Evolutionary conservation across 2,113 vertebrate species (phyloP), one percentile per base, ranked within the genome.

Genomic region (Mystacornis crossleyi): DNA sequence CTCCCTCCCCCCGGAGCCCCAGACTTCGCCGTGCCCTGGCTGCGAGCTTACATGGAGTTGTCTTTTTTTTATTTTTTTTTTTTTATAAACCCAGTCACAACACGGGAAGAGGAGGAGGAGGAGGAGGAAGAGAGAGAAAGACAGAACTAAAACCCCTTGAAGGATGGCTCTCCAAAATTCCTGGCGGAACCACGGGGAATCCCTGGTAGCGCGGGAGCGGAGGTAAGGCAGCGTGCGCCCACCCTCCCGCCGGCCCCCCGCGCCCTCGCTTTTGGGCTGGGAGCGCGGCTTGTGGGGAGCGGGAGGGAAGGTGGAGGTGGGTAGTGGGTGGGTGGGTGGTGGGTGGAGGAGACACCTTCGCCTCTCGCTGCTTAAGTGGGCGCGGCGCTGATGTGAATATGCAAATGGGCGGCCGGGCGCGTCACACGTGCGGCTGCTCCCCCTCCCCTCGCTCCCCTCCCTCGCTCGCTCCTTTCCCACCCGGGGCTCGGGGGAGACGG

Each of bases 11-110:
- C 97, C 80, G 89, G 96, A 97, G 97, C 97, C 97, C 98, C 98
- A 98, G 99, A 99, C 98, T 98, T 98, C 98, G 95, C 98, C 98
- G 98, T 99, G 99, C 98, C 98, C 98, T 98, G 98, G 96, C 98
- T 98, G 98, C 98, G 77, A 98, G 98, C 98, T 98, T 98, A 99
- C 98, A 98, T 99, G 97, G 97, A 98, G 97, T 98, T 98, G 98
- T 98, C 98, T 98, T 98, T 97, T 98, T 98, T 89, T 98, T 96
- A 36, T 86, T 98, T 95, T 94, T 98, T 98, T 98, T 97, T 38
- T 38, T 38, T 38, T 38, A 98, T 98, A 98, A 98, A 95, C 96
- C 98, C 98, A 98, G 98, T 97, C 98, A 97, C 97, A 98, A 98
- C 97, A 98, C 97, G 96, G 98, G 61, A 98, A 98, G 98, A 99